Evolutionary conservation across 2,888 invertebrate genomes (phyloP).

Genomic region (Liopterus haemorrhoidalis): DNA sequence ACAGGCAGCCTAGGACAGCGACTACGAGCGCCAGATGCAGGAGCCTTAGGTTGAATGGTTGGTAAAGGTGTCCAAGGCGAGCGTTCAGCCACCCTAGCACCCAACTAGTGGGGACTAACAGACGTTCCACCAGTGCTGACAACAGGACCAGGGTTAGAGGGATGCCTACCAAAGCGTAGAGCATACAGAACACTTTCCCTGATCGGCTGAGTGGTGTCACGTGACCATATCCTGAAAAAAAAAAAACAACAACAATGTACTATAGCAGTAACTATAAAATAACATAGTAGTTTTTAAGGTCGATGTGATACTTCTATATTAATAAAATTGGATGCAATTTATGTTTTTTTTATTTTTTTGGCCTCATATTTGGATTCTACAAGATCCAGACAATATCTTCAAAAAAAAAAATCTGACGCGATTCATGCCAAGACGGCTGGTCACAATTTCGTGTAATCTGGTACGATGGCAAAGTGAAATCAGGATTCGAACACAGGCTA

Average conservation of each 20-base stretch:
- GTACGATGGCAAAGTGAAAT: no score
- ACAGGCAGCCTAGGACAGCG: conserved; percentile 51
- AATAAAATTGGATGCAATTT: no score
- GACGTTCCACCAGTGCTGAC: conserved; percentile 74
- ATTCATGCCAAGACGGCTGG: no score
- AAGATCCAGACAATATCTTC: no score
- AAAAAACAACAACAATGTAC: conserved; percentile 12
- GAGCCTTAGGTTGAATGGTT: conserved; percentile 68
- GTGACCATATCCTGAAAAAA: conserved; percentile 73
- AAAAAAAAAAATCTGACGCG: no score
- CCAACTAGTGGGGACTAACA: conserved; percentile 67
- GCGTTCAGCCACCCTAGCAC: conserved; percentile 64
- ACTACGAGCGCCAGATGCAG: conserved; percentile 67
- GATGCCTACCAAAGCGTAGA: conserved; percentile 79
- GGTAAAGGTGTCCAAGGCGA: conserved; percentile 64
- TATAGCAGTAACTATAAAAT: no score
- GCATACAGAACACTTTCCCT: conserved; percentile 83
- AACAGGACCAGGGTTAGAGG: conserved; percentile 79
- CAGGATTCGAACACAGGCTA: no score
- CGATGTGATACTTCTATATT: no score
- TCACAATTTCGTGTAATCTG: no score
- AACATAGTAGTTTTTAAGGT: no score
- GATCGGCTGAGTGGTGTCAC: conserved; percentile 79
- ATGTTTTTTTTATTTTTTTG: no score
- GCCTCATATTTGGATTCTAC: no score